Conservation (phyloP, 2,888 invertebrate genomes). For the Dryocosmus kuriphilus region DNA sequence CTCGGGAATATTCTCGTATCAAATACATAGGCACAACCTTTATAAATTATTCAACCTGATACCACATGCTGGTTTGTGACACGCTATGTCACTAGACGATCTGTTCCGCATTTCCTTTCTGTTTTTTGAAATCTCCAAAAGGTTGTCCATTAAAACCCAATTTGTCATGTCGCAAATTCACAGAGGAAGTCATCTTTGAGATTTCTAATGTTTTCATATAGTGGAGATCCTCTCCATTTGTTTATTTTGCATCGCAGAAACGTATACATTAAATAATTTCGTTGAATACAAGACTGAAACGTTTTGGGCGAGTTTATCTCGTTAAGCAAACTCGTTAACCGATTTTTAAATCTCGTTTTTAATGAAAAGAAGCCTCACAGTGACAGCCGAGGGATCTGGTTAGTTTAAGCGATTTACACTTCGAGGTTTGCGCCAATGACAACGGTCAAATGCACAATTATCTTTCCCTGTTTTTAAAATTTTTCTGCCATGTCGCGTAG, state of each 20-base stretch:
- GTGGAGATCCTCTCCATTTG: too few species aligned
- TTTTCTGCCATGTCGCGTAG: background rate
- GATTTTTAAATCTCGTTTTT: too few species aligned
- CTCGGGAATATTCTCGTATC: background rate
- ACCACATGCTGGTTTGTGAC: background rate
- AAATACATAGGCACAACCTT: background rate
- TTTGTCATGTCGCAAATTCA: background rate
- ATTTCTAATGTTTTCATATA: background rate
- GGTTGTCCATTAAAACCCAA: background rate
- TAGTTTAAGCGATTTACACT: background rate
- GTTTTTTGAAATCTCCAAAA: background rate
- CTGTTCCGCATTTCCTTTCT: background rate
- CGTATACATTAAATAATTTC: background rate
- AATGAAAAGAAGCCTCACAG: conserved; percentile 4
- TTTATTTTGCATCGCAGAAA: too few species aligned
- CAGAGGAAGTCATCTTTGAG: background rate
- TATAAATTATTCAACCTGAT: background rate
- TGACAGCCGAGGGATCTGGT: background rate
- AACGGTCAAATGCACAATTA: conserved; percentile 30
- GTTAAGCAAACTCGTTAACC: background rate
- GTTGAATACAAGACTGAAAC: background rate
- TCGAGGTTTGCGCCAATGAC: background rate
- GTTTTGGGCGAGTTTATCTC: background rate
- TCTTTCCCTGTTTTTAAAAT: background rate
- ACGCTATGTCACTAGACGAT: background rate